These are phyloP conservation scores for Thymelicus acteon DNA, from an alignment of 2,888 invertebrate species.

Conservation along the genomic window DNA sequence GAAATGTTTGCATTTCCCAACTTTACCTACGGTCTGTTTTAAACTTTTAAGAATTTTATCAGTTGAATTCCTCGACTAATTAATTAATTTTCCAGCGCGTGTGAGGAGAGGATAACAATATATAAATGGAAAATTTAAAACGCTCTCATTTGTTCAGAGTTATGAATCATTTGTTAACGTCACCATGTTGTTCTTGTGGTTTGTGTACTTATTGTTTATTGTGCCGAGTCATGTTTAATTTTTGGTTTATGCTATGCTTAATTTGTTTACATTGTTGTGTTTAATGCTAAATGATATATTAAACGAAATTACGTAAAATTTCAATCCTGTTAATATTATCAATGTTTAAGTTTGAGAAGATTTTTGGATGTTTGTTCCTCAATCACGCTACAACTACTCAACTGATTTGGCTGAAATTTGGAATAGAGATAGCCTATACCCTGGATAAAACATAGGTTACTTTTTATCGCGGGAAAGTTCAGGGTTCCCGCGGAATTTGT, in stretches of 20 bases:
- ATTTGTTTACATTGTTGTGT: neutral
- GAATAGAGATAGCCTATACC: no score
- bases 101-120: neutral
- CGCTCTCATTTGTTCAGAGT: conserved; percentile 21
- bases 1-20: conserved; percentile 15
- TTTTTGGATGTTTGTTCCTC: no score
- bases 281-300: neutral
- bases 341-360: no score
- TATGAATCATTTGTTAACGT: conserved; percentile 33
- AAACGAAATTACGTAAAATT: no score
- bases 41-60: conserved; percentile 16
- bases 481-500: no score
- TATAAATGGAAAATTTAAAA: conserved; percentile 25
- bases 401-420: no score
- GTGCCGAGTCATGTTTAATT: conserved; percentile 7
- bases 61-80: conserved; percentile 29
- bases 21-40: conserved; percentile 18
- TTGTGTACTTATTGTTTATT: conserved; percentile 6
- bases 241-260: neutral
- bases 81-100: conserved; percentile 31
- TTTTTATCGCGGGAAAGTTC: no score
- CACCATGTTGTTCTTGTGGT: conserved; percentile 6
- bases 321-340: no score
- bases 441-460: no score
- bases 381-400: no score